Base-by-base conservation (phyloP, 2,113 vertebrate species). In the Acrocephalus arundinaceus region DNA sequence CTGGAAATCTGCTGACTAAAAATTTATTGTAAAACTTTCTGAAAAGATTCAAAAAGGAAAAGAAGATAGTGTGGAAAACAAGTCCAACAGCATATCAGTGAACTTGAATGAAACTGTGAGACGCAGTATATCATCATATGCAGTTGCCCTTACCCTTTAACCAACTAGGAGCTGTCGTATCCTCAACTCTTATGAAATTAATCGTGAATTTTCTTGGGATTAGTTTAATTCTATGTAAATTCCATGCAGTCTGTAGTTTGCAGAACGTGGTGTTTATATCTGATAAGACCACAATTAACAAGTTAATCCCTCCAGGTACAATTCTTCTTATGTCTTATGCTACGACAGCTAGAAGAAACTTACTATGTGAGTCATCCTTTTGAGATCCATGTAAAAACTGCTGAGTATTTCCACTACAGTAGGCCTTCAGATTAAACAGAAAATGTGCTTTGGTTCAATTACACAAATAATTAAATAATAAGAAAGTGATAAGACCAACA, bases 211-310 rank as follows among this genome's bases (percentile, higher is more conserved):
- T 97, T 96, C 91, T 97, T 97, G 88, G 86, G 94, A 97, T 97
- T 97, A 92, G 85, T 94, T 90, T 96, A 97, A 97, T 96, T 97
- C 96, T 97, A 76, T 96, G 96, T 97, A 97, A 97, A 96, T 91
- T 93, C 87, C 54, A 88, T 11, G 43, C 91, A 96, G 97, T 97
- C 94, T 94, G 73, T 91, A 97, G 91, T 94, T 97, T 92, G 81
- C 89, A 97, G 90, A 97, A 96, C 57, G 87, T 96, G 89, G 43
- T 21, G 51, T 76, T 89, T 93, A 67, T 37, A 51, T 79, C 54
- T 90, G 68, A 91, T 81, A 84, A 67, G n/a, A 57, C 22, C 55
- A 93, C 65, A 92, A 48, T 76, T 93, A 93, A 77, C 14, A 2
- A 87, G 52, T 65, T 74, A 82, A 94, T 79, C 48, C 35, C n/a